Percentiles rank a stretch among this genome's conserved stretches.
These are phyloP conservation scores for Steinernema carpocapsae DNA, from an alignment of 2,888 invertebrate species.

Conservation along the genomic window DNA sequence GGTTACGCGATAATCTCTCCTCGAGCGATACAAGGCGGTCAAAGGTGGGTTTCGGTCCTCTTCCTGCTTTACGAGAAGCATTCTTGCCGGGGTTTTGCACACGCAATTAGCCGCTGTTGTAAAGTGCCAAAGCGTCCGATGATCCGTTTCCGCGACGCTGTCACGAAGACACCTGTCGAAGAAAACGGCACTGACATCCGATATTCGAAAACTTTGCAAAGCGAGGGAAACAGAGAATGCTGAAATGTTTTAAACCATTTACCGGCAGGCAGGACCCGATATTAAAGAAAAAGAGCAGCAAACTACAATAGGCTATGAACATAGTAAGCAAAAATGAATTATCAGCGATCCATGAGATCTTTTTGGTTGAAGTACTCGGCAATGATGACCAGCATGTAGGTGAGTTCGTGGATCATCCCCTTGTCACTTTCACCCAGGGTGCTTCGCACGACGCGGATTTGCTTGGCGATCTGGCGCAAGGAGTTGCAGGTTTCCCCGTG, in stretches of 20 bases:
- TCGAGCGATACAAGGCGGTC: background rate
- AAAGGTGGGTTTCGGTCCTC: background rate
- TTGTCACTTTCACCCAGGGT: slow-evolving; percentile 54
- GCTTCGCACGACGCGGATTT: slow-evolving; percentile 72
- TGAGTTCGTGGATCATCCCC: slow-evolving; percentile 45
- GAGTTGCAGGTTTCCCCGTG: slow-evolving; percentile 77
- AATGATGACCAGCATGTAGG: slow-evolving; percentile 41
- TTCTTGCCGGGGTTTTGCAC: slow-evolving; percentile 2
- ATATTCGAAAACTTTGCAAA: background rate
- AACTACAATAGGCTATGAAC: background rate
- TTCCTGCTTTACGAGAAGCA: slow-evolving; percentile 8
- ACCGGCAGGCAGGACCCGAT: background rate
- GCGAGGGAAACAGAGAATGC: background rate
- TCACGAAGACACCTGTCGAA: slow-evolving; percentile 17
- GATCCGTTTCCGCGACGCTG: slow-evolving; percentile 18
- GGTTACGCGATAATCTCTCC: background rate
- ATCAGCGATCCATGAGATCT: slow-evolving; percentile 4
- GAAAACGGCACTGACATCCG: slow-evolving; percentile 23
- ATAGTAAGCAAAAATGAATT: background rate
- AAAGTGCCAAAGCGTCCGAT: background rate
- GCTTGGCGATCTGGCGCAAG: slow-evolving; percentile 76
- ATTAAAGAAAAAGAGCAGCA: background rate
- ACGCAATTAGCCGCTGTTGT: slow-evolving; percentile 30
- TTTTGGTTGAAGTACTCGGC: slow-evolving; percentile 1
- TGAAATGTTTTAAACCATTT: background rate